Conservation (phyloP, 2,888 invertebrate genomes). For the Papilio demoleus region DNA sequence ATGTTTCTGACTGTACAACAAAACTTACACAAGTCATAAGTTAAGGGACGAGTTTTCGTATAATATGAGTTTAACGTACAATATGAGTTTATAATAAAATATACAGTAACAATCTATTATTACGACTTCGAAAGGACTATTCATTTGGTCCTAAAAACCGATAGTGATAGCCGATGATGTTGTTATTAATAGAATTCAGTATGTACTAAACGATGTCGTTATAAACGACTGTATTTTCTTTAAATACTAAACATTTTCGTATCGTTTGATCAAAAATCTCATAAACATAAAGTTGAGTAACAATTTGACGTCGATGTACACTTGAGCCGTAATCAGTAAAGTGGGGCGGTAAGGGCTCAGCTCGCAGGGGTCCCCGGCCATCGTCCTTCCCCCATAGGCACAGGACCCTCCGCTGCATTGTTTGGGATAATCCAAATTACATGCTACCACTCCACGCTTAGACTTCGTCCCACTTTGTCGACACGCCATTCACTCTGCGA, state of each 20-base stretch:
- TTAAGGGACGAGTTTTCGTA: background rate
- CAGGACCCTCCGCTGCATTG: constrained; percentile 43
- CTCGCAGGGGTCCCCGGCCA: constrained; percentile 21
- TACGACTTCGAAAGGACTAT: no score
- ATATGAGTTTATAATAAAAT: no score
- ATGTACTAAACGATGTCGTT: no score
- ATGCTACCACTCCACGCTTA: constrained; percentile 43
- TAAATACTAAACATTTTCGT: no score
- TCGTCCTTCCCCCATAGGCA: constrained; percentile 1
- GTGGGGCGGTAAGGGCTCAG: constrained; percentile 9
- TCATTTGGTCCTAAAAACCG: no score
- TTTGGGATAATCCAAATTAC: constrained; percentile 51
- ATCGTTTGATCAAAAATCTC: background rate
- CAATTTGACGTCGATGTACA: constrained; percentile 13
- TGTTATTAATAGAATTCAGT: no score
- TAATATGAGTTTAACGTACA: no score
- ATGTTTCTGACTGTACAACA: background rate
- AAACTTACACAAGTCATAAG: background rate
- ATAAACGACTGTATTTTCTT: no score
- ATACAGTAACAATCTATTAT: no score
- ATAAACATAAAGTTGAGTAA: constrained; percentile 7
- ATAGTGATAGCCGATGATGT: no score
- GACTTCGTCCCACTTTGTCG: constrained; percentile 14
- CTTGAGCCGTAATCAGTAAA: constrained; percentile 28
- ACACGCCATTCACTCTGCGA: constrained; percentile 23